Conservation (phyloP, 2,113 vertebrate species). For the Lonchura striata region DNA sequence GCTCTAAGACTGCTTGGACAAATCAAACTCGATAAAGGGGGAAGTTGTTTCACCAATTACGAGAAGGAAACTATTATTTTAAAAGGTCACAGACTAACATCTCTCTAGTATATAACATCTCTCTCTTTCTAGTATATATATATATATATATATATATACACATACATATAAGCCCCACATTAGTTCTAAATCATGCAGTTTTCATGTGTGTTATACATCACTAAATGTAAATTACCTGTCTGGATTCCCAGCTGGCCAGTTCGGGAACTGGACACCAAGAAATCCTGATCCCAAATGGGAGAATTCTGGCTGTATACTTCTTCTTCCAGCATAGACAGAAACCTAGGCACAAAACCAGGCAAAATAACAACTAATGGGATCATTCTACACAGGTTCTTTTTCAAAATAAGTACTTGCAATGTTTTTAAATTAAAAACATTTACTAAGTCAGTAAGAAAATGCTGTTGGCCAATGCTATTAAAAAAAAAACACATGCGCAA, state of each 20-base stretch:
- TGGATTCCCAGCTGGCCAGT: conserved; percentile 86
- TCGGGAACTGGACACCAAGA: conserved; percentile 80
- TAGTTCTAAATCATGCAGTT: background rate
- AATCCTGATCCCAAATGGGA: conserved; percentile 96
- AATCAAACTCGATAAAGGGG: background rate
- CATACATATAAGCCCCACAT: background rate
- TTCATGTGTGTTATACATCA: background rate
- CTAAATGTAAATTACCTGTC: conserved; percentile 75
- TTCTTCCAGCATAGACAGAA: conserved; percentile 98
- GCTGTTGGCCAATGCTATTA: background rate
- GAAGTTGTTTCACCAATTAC: background rate
- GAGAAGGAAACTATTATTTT: background rate
- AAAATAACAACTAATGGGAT: background rate
- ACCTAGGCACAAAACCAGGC: conserved; percentile 74
- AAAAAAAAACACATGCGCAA: background rate
- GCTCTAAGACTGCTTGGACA: background rate
- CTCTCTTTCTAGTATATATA: too few relatives aligned
- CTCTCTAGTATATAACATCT: background rate
- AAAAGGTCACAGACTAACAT: background rate
- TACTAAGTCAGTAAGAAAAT: background rate
- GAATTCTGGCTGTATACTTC: conserved; percentile 96
- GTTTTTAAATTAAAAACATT: background rate
- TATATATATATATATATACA: too few relatives aligned
- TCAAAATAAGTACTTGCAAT: background rate
- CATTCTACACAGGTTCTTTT: background rate